phyloP scores from a whole-genome alignment of 2,797 vertebrate genomes.

The Etheostoma perlongum region DNA sequence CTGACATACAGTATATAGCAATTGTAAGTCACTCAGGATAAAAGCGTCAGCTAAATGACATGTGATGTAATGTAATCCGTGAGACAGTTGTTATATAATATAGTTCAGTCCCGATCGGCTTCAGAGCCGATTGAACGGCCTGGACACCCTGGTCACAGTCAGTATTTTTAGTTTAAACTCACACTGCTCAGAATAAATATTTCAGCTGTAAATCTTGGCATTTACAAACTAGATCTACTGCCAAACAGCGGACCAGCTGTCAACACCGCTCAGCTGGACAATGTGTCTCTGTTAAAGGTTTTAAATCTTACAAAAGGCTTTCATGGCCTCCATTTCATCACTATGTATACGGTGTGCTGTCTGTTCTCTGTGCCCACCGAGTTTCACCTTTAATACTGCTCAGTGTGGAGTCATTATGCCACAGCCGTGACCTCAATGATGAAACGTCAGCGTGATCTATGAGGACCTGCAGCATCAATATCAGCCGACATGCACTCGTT shows the following conservation, averaged over 20 bases:
- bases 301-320: slow-evolving; percentile 31
- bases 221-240: slow-evolving; percentile 28
- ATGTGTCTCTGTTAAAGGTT: slow-evolving; percentile 28
- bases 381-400: slow-evolving; percentile 6
- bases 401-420: slow-evolving; percentile 18
- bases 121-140: not conserved
- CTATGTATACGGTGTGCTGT: not conserved
- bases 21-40: too few species aligned
- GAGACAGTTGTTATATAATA: not conserved
- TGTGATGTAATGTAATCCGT: not conserved
- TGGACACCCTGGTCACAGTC: not conserved
- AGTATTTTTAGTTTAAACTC: slow-evolving; percentile 9
- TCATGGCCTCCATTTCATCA: slow-evolving; percentile 19
- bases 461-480: not conserved
- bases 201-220: slow-evolving; percentile 35
- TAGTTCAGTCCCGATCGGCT: not conserved
- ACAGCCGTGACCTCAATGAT: slow-evolving; percentile 13
- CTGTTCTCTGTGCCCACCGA: not conserved
- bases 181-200: slow-evolving; percentile 30
- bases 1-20: too few species aligned
- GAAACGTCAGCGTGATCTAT: slow-evolving; percentile 39
- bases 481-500: not conserved
- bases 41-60: too few species aligned
- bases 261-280: slow-evolving; percentile 32
- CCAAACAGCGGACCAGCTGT: slow-evolving; percentile 45